A percentile compares a stretch with the other conserved stretches of the same genome.
These are phyloP conservation scores for Caenorhabditis imperialis DNA, from an alignment of 2,888 invertebrate genomes.

Conservation along the genomic window DNA sequence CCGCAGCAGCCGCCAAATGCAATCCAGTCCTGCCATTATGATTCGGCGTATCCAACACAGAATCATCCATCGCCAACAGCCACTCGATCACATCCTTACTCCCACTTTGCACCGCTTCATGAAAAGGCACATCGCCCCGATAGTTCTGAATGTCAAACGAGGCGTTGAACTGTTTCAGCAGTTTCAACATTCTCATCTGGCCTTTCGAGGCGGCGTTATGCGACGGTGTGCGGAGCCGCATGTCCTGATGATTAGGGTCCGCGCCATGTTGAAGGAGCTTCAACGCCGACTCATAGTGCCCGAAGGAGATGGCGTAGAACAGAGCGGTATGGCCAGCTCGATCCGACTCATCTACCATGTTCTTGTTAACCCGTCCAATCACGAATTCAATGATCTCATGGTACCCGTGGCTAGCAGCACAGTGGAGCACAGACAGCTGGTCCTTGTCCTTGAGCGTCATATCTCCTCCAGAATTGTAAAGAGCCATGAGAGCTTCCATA, in stretches of 20 bases:
- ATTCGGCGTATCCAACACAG: constrained; percentile 88
- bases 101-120: constrained; percentile 95
- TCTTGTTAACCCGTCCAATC: constrained; percentile 37
- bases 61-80: constrained; percentile 88
- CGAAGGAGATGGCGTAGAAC: constrained; percentile 95
- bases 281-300: constrained; percentile 93
- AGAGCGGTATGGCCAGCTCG: constrained; percentile 81
- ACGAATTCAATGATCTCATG: constrained; percentile 81
- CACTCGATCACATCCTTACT: constrained; percentile 87
- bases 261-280: constrained; percentile 90
- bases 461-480: constrained; percentile 89
- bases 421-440: constrained; percentile 94
- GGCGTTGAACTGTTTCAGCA: constrained; percentile 86
- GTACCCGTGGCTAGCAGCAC: constrained; percentile 96
- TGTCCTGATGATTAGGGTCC: constrained; percentile 87
- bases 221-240: constrained; percentile 71
- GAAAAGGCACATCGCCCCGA: constrained; percentile 93
- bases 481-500: constrained; percentile 89
- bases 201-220: constrained; percentile 80
- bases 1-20: constrained; percentile 84
- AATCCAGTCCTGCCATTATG: constrained; percentile 93
- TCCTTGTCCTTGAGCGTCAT: constrained; percentile 90
- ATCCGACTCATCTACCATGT: constrained; percentile 57
- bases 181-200: constrained; percentile 89
- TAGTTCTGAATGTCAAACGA: constrained; percentile 93